Percentiles rank a stretch among this genome's conserved stretches.
Evolutionary conservation across 1,140 invertebrate genomes (phyloP).

Genomic region (Pseudachorutes palmiensis): DNA sequence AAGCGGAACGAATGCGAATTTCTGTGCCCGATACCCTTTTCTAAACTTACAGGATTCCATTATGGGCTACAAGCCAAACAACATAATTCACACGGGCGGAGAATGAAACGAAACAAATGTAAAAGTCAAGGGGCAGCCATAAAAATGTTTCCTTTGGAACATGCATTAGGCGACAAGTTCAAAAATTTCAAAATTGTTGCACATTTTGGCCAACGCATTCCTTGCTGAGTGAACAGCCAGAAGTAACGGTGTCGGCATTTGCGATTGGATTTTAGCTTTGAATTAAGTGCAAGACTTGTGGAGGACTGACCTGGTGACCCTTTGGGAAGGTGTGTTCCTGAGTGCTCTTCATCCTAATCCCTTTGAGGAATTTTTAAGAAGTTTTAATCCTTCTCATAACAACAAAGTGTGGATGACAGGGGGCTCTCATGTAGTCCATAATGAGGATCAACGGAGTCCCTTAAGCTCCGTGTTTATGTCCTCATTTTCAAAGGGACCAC

Average conservation of each 20-base stretch:
- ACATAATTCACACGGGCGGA: too few species aligned
- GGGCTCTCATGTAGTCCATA: background rate
- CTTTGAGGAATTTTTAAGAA: background rate
- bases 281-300: background rate
- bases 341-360: background rate
- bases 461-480: slow-evolving; percentile 33
- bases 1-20: too few species aligned
- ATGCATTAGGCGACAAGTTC: too few species aligned
- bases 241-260: background rate
- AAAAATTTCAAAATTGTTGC: too few species aligned
- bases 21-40: too few species aligned
- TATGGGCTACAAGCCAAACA: too few species aligned
- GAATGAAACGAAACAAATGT: too few species aligned
- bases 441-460: slow-evolving; percentile 31
- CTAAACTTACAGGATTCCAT: too few species aligned
- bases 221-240: background rate
- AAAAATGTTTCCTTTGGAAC: too few species aligned
- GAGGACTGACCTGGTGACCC: background rate
- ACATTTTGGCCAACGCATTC: too few species aligned
- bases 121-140: too few species aligned
- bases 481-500: slow-evolving; percentile 27
- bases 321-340: background rate
- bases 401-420: slow-evolving; percentile 1
- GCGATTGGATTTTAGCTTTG: background rate
- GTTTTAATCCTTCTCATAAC: background rate